Base-by-base conservation (phyloP, 2,797 vertebrate genomes). In the Alcedo atthis region DNA sequence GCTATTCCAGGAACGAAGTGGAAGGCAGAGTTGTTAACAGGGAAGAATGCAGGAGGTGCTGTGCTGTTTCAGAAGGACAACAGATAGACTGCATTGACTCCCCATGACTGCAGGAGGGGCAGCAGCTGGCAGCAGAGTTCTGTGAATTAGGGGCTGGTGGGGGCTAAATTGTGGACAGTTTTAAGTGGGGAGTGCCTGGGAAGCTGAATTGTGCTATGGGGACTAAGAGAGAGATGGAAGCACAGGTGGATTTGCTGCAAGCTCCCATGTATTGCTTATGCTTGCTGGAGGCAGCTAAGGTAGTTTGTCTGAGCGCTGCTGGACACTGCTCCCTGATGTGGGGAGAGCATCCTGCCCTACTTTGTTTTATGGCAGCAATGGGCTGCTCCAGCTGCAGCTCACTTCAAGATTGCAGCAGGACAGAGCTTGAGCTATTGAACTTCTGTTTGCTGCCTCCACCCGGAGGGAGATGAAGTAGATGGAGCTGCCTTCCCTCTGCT, bases 1-100 rank as follows among this genome's bases (percentile, higher is more conserved):
- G 85, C 84, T 94, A 87, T 95, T 95, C 88, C 79, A 76, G 96
- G 82, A 95, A 94, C 53, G 79, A 81, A 82, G 88, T 90, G 93
- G 88, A 93, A 94, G 81, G 84, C 92, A 76, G 37, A 85, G 79
- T 64, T 95, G 90, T 93, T 95, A 92, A 75, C 54, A 25, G 88
- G 54, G 84, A 94, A 80, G 68, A 71, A 80, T 94, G 78, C 96
- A 76, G 87, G 92, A 90, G 71, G 54, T 94, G 83, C 71, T 71
- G 1, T 80, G 66, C 61, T 33, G 35, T 90, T 85, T 28, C 66
- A 69, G 88, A 85, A 85, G 73, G 76, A 37, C 89, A 57, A 3
- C 26, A 66, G 59, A 74, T 43, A 80, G 76, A 28, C 32, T 48
- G 21, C 1, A 0, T 70, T 48, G 78, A 24, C 5, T 28, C 37